Percentiles rank a stretch among this genome's conserved stretches.
These are phyloP conservation scores for Apantesis nais DNA, from an alignment of 2,888 invertebrate genomes.

Conservation along the genomic window DNA sequence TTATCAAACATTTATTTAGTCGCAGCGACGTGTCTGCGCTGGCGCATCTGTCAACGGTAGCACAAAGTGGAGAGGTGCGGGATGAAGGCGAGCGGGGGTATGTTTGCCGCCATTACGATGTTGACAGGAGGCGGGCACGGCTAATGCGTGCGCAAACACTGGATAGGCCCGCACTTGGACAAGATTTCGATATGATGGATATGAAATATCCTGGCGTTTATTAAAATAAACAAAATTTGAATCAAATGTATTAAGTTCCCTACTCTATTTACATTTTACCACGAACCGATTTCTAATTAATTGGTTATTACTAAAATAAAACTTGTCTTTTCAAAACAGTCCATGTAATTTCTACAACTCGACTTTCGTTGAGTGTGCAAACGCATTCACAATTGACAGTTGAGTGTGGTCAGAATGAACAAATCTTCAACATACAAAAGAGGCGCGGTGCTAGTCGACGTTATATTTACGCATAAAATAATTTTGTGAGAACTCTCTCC, in stretches of 20 bases:
- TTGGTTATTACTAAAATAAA: background rate
- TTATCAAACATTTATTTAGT: conserved; percentile 31
- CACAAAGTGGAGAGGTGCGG: conserved; percentile 27
- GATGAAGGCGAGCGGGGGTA: conserved; percentile 37
- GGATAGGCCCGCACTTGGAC: conserved; percentile 14
- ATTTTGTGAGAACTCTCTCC: conserved; percentile 28
- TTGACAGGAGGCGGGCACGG: conserved; percentile 70
- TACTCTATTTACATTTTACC: background rate
- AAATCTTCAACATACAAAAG: conserved; percentile 18
- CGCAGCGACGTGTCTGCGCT: conserved; percentile 39
- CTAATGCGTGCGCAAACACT: conserved; percentile 83
- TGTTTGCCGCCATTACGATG: conserved; percentile 82
- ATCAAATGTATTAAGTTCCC: background rate
- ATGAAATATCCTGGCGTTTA: conserved; percentile 6
- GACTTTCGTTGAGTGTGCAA: background rate
- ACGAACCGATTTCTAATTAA: background rate
- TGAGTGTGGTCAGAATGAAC: conserved; percentile 17
- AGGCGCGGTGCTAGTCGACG: conserved; percentile 16
- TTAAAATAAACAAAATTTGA: conserved; percentile 15
- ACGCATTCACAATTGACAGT: background rate
- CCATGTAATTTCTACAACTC: background rate
- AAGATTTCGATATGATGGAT: background rate
- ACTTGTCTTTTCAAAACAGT: background rate
- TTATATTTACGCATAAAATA: conserved; percentile 29
- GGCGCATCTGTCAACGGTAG: conserved; percentile 61